Evolutionary conservation across 2,797 vertebrate genomes (phyloP), one percentile per base, ranked within the genome.

Genomic region (Coregonus suidteri): DNA sequence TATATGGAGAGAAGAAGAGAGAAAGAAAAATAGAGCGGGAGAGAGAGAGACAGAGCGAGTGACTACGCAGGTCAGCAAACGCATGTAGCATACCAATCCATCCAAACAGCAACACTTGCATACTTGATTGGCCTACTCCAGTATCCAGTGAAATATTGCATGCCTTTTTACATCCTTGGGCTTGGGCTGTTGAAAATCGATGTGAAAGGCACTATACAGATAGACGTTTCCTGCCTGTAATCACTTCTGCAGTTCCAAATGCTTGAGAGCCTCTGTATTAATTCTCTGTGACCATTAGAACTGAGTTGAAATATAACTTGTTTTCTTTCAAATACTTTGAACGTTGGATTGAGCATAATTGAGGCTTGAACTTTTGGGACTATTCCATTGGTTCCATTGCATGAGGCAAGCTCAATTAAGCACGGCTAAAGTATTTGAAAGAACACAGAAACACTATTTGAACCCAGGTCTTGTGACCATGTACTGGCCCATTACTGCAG

Each of bases 221-320:
- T 64, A 54, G 59, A 77, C 65, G 52, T 77, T 79, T 77, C 18
- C 54, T 70, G 68, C 41, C 70, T 35, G 56, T 52, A 79, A 54
- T 71, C 71, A 52, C 71, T 59, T 69, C 64, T 73, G 56, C 64
- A 6, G 34, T 37, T 62, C 4, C 41, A 62, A 76, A 79, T 78
- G 67, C 68, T 76, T 69, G 35, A 4, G 30, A 77, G 71, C 41
- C 34, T 76, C 71, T 41, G 20, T 53, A 30, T 62, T 62, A 25
- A 25, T 11, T 11, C 59, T 13, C 20, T 73, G 3, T 31, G 52
- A 31, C 51, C 52, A 73, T 67, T 25, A 67, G 14, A 34, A 34
- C 65, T 34, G 65, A 6, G 31, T 67, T 62, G 4, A 62, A 20
- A 62, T 25, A 62, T 14, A 25, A 25, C 59, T 9, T 62, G 59